phyloP scores from a whole-genome alignment of 2,113 vertebrate genomes.

The Oxyruncus cristatus region DNA sequence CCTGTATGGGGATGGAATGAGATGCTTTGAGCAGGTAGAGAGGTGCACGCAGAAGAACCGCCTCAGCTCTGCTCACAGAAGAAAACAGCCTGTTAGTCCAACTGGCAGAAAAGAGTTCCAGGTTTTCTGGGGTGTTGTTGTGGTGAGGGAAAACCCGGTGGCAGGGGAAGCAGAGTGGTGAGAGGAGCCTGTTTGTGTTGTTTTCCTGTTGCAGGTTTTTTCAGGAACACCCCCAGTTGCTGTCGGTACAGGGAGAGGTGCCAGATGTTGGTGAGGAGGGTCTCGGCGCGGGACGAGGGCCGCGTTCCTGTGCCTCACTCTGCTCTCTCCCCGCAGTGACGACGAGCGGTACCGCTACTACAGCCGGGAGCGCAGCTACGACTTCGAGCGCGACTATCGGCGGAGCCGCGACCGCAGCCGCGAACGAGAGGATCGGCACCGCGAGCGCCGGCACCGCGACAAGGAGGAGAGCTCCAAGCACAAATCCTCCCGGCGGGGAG shows the following conservation, averaged over 20 bases:
- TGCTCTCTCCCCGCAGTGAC: neutral
- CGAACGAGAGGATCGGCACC: conserved; percentile 70
- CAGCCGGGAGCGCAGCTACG: conserved; percentile 68
- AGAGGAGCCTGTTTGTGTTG: accelerated
- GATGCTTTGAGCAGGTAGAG: neutral
- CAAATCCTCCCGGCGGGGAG: conserved; percentile 72
- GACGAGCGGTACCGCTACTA: conserved; percentile 69
- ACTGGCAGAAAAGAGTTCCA: accelerated
- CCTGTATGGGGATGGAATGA: neutral
- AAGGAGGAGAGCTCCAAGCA: conserved; percentile 74
- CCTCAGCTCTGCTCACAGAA: accelerated
- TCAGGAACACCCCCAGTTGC: accelerated
- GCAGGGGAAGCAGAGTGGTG: accelerated
- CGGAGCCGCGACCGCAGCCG: conserved; percentile 62
- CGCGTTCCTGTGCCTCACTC: neutral
- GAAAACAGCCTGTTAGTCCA: neutral
- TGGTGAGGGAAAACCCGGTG: neutral
- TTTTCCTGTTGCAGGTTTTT: accelerated
- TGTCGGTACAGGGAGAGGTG: neutral
- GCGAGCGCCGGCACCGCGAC: conserved; percentile 69
- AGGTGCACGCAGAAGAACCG: neutral
- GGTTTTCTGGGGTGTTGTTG: accelerated
- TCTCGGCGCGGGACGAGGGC: neutral
- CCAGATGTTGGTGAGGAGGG: neutral
- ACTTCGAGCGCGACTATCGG: conserved; percentile 72